Percentiles rank a stretch among this genome's conserved stretches.
phyloP scores from a whole-genome alignment of 2,888 invertebrate genomes.

The Alcis repandata region DNA sequence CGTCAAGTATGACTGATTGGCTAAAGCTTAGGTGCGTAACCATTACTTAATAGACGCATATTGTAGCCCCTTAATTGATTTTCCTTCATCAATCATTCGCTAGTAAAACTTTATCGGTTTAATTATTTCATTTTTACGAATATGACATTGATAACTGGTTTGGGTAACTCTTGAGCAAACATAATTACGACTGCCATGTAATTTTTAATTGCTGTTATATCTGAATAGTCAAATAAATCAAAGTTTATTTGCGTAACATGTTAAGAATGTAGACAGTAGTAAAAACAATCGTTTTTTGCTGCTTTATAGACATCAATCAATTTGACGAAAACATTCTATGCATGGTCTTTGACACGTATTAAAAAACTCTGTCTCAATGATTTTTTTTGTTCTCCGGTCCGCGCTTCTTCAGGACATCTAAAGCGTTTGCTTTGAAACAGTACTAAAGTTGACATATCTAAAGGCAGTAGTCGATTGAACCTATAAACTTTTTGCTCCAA shows the following conservation, averaged over 20 bases:
- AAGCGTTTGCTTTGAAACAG: conserved; percentile 15
- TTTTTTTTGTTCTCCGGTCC: background rate
- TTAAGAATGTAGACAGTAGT: conserved; percentile 35
- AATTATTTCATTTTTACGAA: conserved; percentile 24
- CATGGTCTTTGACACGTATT: background rate
- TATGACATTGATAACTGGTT: conserved; percentile 21
- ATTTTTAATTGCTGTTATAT: conserved; percentile 36
- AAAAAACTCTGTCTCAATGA: conserved; percentile 20
- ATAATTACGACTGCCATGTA: conserved; percentile 31
- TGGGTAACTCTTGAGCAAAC: conserved; percentile 20
- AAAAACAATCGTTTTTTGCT: conserved; percentile 39
- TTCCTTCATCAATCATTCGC: conserved; percentile 32
- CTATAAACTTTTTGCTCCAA: conserved; percentile 32
- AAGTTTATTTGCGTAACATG: conserved; percentile 36
- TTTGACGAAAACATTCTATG: conserved; percentile 22
- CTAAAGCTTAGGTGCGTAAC: conserved; percentile 36
- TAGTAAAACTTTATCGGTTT: conserved; percentile 28
- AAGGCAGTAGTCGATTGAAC: conserved; percentile 16
- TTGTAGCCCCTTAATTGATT: conserved; percentile 36
- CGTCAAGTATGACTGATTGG: conserved; percentile 44
- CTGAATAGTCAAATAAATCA: conserved; percentile 41
- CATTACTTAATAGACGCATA: conserved; percentile 31
- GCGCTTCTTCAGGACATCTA: background rate
- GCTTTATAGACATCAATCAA: conserved; percentile 33
- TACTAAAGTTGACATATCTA: conserved; percentile 6